Percentiles rank a stretch among this genome's conserved stretches.
These are phyloP conservation scores for Euura saliciscinereae DNA, from an alignment of 1,140 invertebrate genomes.

Conservation along the genomic window DNA sequence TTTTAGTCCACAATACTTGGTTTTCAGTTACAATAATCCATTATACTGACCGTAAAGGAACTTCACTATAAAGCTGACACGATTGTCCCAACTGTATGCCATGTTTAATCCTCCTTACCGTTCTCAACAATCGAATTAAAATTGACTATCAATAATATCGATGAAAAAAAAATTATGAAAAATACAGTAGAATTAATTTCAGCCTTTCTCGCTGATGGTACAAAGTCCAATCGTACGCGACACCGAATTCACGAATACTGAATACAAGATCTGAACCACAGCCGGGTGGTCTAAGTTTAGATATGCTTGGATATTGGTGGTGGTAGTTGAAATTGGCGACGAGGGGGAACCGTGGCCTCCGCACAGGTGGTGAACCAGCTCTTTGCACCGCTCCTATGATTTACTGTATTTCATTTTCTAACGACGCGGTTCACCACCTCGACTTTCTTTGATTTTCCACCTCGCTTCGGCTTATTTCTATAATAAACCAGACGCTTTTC, in stretches of 20 bases:
- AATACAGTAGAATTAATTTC: too few relatives aligned
- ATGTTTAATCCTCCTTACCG: slow-evolving; percentile 44
- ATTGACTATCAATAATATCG: not conserved
- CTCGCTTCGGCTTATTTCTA: too few relatives aligned
- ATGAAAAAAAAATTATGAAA: not conserved
- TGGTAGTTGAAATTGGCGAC: not conserved
- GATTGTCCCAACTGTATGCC: slow-evolving; percentile 81
- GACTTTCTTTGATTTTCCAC: not conserved
- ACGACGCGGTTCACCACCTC: not conserved
- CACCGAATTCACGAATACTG: slow-evolving; percentile 5
- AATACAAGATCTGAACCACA: not conserved
- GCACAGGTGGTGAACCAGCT: not conserved
- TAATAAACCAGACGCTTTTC: too few relatives aligned
- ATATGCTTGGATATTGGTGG: slow-evolving; percentile 3
- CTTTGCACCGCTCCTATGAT: not conserved
- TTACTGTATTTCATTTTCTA: not conserved
- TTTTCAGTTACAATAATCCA: slow-evolving; percentile 15
- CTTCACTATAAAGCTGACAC: slow-evolving; percentile 78
- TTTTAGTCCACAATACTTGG: slow-evolving; percentile 16
- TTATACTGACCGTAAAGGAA: slow-evolving; percentile 76
- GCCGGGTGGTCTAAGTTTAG: not conserved
- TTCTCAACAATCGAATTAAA: too few relatives aligned
- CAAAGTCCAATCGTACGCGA: not conserved
- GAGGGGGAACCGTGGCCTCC: not conserved
- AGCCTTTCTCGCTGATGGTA: not conserved